A percentile compares a stretch with the other conserved stretches of the same genome.
Evolutionary conservation across 2,113 vertebrate genomes (phyloP).

Genomic region (Tursiops truncatus): DNA sequence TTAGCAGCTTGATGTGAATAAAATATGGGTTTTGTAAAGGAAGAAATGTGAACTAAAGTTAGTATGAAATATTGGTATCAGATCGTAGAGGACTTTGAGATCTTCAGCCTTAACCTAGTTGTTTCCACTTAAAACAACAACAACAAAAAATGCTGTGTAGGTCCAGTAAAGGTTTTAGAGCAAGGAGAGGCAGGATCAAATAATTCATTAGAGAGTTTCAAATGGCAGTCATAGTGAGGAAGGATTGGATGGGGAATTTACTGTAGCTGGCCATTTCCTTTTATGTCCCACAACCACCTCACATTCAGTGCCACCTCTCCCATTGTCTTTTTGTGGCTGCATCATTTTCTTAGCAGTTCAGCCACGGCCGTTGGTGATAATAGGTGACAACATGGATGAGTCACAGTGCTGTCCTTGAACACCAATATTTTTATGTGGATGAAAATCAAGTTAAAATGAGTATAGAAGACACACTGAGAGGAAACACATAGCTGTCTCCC

Average conservation of each 20-base stretch:
- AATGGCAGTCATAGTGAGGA: background rate
- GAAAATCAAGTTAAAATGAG: slow-evolving; percentile 9
- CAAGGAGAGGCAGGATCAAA: background rate
- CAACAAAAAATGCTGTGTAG: background rate
- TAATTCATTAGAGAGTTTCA: background rate
- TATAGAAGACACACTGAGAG: background rate
- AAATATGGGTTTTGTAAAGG: background rate
- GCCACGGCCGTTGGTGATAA: background rate
- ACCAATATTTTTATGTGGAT: background rate
- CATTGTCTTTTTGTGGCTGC: background rate
- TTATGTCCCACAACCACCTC: background rate
- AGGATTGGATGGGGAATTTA: background rate
- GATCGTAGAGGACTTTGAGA: background rate
- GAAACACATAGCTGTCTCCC: background rate
- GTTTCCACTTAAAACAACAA: background rate
- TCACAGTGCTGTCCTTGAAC: background rate
- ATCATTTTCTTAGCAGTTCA: background rate
- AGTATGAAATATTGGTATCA: background rate
- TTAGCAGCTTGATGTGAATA: background rate
- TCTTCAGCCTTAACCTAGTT: background rate
- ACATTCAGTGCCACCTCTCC: background rate
- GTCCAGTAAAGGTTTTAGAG: background rate
- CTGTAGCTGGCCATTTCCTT: background rate
- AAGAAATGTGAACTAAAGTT: slow-evolving; percentile 1
- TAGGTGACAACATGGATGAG: background rate